phyloP scores from a whole-genome alignment of 2,888 invertebrate genomes.

The Diadegma fenestrale region DNA sequence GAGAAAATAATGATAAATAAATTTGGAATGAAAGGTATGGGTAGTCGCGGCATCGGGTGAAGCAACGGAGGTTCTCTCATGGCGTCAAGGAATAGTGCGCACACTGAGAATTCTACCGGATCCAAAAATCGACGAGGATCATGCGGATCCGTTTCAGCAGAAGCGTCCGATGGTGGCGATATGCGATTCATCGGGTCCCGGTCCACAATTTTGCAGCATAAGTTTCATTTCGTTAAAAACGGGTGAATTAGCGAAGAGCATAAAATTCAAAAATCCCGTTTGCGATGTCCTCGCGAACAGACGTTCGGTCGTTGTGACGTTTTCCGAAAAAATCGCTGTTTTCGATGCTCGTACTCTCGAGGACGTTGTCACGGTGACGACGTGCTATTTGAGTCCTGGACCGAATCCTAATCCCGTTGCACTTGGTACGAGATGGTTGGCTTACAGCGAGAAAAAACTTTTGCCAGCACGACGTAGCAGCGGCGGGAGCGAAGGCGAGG shows the following conservation, averaged over 20 bases:
- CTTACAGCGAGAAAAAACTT: constrained; percentile 94
- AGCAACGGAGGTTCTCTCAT: constrained; percentile 97
- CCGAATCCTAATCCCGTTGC: constrained; percentile 93
- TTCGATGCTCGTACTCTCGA: constrained; percentile 96
- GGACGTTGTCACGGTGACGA: constrained; percentile 94
- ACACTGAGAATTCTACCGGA: constrained; percentile 94
- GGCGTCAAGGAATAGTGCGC: constrained; percentile 95
- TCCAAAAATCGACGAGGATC: constrained; percentile 87
- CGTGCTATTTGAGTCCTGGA: constrained; percentile 95
- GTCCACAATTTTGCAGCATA: constrained; percentile 92
- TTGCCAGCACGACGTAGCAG: constrained; percentile 92
- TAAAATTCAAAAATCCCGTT: constrained; percentile 96
- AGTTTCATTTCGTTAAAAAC: constrained; percentile 94
- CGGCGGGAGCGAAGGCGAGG: constrained; percentile 94
- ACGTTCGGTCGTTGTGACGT: constrained; percentile 94
- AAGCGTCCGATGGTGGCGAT: constrained; percentile 96
- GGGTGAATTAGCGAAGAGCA: constrained; percentile 94
- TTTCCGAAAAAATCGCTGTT: constrained; percentile 95
- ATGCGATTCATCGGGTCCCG: constrained; percentile 93
- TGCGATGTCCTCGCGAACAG: constrained; percentile 95
- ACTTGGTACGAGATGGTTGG: constrained; percentile 93
- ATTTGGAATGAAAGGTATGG: constrained; percentile 89
- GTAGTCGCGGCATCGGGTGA: constrained; percentile 95
- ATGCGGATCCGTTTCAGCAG: constrained; percentile 90
- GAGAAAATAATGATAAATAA: not conserved